Conservation (phyloP, 1,140 invertebrate species). For the Rhopalosiphum maidis region DNA sequence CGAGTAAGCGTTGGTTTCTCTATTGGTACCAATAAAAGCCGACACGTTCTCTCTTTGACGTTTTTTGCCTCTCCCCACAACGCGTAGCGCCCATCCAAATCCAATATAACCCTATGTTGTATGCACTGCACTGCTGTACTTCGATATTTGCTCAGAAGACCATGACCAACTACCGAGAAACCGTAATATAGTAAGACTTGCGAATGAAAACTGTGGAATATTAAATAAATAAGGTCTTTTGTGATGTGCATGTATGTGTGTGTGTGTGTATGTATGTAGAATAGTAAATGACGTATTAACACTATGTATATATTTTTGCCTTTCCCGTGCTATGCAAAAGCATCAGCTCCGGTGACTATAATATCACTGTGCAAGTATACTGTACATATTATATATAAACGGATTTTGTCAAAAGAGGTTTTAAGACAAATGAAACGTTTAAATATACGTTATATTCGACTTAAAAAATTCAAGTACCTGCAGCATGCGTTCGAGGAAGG, state of each 20-base stretch:
- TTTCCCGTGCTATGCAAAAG: background rate
- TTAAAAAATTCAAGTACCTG: background rate
- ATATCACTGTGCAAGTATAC: background rate
- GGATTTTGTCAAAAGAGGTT: background rate
- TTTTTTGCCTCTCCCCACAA: background rate
- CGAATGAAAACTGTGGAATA: background rate
- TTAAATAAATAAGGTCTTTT: slow-evolving; percentile 31
- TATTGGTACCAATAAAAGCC: slow-evolving; percentile 40
- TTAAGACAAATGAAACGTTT: slow-evolving; percentile 19
- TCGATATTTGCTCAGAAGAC: slow-evolving; percentile 17
- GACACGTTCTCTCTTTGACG: slow-evolving; percentile 40
- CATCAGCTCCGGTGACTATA: background rate
- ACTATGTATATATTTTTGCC: background rate
- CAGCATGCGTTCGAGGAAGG: background rate
- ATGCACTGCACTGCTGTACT: background rate
- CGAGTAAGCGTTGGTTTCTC: slow-evolving; percentile 10
- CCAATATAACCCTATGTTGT: background rate
- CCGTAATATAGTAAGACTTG: background rate
- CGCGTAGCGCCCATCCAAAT: background rate
- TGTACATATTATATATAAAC: background rate
- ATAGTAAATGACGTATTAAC: background rate
- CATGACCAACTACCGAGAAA: background rate
- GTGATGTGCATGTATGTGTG: background rate
- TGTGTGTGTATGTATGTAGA: background rate
- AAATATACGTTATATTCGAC: background rate